A percentile compares a stretch with the other conserved stretches of the same genome.
phyloP scores from a whole-genome alignment of 2,888 invertebrate genomes.

The Cancer borealis region DNA sequence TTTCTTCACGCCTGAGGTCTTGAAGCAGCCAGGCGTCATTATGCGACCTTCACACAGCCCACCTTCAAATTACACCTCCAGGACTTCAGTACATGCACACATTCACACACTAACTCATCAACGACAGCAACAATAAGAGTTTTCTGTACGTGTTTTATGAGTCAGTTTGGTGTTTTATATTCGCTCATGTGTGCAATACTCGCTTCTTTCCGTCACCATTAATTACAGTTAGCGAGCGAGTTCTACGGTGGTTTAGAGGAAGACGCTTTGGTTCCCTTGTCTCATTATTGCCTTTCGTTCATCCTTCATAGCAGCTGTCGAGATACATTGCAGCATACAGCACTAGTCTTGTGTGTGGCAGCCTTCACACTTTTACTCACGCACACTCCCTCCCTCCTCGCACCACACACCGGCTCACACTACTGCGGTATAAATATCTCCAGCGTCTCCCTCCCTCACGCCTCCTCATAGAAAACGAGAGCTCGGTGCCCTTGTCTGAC shows the following conservation, averaged over 20 bases:
- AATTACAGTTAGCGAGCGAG: neutral
- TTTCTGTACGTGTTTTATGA: neutral
- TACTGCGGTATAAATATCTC: conserved; percentile 18
- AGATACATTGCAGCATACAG: neutral
- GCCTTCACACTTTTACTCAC: neutral
- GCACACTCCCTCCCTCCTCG: conserved; percentile 21
- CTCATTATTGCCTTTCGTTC: neutral
- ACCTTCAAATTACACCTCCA: neutral
- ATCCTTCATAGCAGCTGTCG: neutral
- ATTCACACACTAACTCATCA: neutral
- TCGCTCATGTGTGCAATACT: neutral
- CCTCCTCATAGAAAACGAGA: neutral
- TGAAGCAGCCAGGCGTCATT: neutral
- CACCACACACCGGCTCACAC: neutral
- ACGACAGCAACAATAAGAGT: neutral
- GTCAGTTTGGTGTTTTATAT: neutral
- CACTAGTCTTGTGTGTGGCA: neutral
- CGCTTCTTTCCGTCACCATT: neutral
- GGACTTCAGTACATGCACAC: neutral
- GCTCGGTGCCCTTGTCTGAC: neutral
- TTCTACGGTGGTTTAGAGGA: neutral
- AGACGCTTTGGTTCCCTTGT: neutral
- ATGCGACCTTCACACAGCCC: neutral
- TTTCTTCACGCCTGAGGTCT: neutral
- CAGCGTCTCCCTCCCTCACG: neutral